phyloP scores from a whole-genome alignment of 1,140 invertebrate species.

The Heliconius himera region DNA sequence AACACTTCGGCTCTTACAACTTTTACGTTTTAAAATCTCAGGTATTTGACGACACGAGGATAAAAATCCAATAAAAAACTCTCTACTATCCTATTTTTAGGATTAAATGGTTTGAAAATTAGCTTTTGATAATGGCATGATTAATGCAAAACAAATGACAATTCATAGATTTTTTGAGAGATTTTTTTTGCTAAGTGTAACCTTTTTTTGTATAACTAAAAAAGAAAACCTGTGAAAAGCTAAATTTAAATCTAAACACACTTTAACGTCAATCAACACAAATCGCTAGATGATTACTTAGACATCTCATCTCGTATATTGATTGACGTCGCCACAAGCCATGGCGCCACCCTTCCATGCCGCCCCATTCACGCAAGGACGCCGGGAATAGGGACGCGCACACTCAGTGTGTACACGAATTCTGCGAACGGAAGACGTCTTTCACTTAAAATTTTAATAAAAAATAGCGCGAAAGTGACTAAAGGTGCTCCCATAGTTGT shows the following conservation, averaged over 20 bases:
- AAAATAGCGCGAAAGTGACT: conserved; percentile 53
- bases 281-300: conserved; percentile 52
- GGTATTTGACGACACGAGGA: no score
- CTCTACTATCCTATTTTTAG: no score
- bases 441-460: conserved; percentile 29
- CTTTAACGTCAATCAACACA: no score
- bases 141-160: no score
- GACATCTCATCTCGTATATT: conserved; percentile 74
- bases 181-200: no score
- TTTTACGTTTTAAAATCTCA: not conserved
- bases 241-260: no score
- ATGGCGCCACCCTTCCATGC: conserved; percentile 73
- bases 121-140: no score
- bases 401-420: conserved; percentile 67
- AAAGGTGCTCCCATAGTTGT: conserved; percentile 47
- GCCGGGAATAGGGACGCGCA: conserved; percentile 78
- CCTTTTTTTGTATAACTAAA: no score
- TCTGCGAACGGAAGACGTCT: conserved; percentile 58
- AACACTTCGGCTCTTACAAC: conserved; percentile 12
- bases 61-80: no score
- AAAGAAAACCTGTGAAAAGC: no score
- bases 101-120: no score
- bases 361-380: conserved; percentile 75
- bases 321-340: conserved; percentile 75
- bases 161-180: no score